phyloP scores from a whole-genome alignment of 30 jellyfish, hydroid and myxozoan species.

The Turritopsis rubra region DNA sequence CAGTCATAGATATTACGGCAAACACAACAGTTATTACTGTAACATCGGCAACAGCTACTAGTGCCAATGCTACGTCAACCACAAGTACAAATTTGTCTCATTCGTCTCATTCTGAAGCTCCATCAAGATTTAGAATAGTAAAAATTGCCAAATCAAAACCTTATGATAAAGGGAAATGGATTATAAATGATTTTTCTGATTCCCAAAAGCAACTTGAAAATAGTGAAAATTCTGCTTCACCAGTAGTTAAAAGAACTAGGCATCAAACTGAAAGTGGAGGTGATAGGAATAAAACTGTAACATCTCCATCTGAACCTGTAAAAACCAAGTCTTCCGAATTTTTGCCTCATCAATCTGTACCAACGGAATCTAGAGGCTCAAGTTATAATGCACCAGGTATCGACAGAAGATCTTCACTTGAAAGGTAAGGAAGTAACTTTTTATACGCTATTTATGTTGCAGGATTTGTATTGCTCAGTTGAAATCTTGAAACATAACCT shows the following conservation, averaged over 20 bases:
- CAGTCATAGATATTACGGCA: neutral
- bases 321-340: conserved; percentile 25
- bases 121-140: conserved; percentile 87
- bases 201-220: conserved; percentile 16
- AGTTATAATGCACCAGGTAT: conserved; percentile 18
- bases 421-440: neutral
- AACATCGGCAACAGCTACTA: neutral
- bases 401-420: conserved; percentile 23
- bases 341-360: neutral
- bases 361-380: conserved; percentile 31
- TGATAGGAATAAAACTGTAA: conserved; percentile 25
- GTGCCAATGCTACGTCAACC: neutral
- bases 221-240: conserved; percentile 22
- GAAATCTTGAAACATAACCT: no score
- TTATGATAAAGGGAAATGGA: conserved; percentile 89
- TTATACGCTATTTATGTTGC: neutral
- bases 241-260: conserved; percentile 15
- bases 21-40: neutral
- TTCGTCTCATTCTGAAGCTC: conserved; percentile 44
- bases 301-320: conserved; percentile 30
- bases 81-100: conserved; percentile 17
- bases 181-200: conserved; percentile 22
- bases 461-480: neutral
- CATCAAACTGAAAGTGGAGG: conserved; percentile 20
- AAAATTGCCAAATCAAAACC: conserved; percentile 84